Conservation (phyloP, 30 jellyfish, hydroid and myxozoan genomes). For the Turritopsis dohrnii region DNA sequence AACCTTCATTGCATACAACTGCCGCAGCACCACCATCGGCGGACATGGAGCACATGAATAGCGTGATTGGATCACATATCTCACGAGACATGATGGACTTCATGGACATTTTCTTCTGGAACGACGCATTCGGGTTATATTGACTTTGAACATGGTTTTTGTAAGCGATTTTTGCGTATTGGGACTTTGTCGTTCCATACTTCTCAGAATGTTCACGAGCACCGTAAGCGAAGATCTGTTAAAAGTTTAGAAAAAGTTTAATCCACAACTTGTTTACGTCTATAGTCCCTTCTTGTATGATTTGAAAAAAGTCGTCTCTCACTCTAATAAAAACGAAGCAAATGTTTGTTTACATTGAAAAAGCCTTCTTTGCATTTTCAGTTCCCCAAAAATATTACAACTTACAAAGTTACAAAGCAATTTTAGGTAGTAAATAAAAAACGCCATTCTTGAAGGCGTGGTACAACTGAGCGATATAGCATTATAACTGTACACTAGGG, state of each 20-base stretch:
- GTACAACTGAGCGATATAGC: too few species aligned
- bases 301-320: too few species aligned
- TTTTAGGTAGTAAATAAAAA: too few species aligned
- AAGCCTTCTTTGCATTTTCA: too few species aligned
- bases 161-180: constrained; percentile 77
- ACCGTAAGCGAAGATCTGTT: constrained; percentile 80
- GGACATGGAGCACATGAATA: constrained; percentile 81
- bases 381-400: too few species aligned
- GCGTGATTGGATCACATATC: constrained; percentile 68
- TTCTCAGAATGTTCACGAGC: constrained; percentile 78
- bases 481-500: too few species aligned
- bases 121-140: constrained; percentile 82
- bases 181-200: constrained; percentile 82
- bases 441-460: background rate
- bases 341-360: too few species aligned
- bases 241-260: too few species aligned
- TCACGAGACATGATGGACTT: constrained; percentile 49
- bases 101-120: constrained; percentile 58
- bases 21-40: constrained; percentile 99
- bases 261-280: background rate
- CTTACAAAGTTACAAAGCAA: too few species aligned
- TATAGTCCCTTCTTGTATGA: too few species aligned
- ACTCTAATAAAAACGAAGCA: too few species aligned
- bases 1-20: constrained; percentile 81
- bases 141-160: constrained; percentile 86